Percentiles rank a stretch among this genome's conserved stretches.
Evolutionary conservation across 1,140 invertebrate genomes (phyloP).

Genomic region (Caenorhabditis brenneri): DNA sequence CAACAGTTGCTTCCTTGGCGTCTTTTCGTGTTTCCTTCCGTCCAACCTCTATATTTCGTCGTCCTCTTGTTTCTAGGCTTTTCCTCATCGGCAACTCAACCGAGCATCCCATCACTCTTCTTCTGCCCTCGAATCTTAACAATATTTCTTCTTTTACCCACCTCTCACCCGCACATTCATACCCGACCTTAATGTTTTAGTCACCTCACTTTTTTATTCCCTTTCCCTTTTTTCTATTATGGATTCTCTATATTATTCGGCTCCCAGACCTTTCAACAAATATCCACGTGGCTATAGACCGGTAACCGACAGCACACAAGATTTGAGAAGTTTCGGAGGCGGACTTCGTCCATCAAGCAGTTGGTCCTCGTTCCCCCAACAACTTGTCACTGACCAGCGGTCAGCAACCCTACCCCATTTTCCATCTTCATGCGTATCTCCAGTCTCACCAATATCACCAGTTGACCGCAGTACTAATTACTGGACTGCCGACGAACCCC

Average conservation of each 20-base stretch:
- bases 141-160: conserved; percentile 25
- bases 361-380: conserved; percentile 29
- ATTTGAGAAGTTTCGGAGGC: conserved; percentile 20
- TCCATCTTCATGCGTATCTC: conserved; percentile 26
- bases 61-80: conserved; percentile 15
- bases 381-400: conserved; percentile 32
- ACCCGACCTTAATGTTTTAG: background rate
- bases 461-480: conserved; percentile 4
- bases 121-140: conserved; percentile 29
- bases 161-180: background rate
- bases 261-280: conserved; percentile 43
- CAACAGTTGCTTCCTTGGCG: background rate
- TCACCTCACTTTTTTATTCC: background rate
- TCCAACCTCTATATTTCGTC: background rate
- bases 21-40: conserved; percentile 6
- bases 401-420: conserved; percentile 35
- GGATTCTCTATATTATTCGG: conserved; percentile 18
- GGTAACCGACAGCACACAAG: conserved; percentile 22
- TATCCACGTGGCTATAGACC: conserved; percentile 42
- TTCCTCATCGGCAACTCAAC: background rate
- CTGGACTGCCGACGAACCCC: background rate
- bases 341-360: conserved; percentile 8
- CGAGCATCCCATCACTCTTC: background rate
- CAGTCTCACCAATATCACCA: background rate
- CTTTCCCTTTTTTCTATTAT: background rate